Base-by-base conservation (phyloP, 2,113 vertebrate species). In the Ptychochromis oligacanthus region DNA sequence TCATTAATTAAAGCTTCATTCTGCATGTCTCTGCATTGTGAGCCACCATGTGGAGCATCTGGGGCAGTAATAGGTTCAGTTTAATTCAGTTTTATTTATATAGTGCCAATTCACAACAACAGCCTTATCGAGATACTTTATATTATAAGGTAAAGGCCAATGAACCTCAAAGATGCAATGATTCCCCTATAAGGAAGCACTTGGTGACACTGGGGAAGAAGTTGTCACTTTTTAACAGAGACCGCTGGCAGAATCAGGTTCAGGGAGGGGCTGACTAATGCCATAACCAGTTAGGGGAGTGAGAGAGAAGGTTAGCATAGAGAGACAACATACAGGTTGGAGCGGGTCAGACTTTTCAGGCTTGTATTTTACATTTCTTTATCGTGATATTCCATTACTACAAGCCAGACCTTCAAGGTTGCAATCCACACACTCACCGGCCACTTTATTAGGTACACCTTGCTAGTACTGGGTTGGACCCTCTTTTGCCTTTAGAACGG, bases 301-400 rank as follows among this genome's bases (percentile, higher is more conserved):
- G 46, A 49, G 46, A 49, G 46, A n/a, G n/a, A n/a, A 52, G 49
- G 15, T 52, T 18, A 18, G 17, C 49, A 52, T 7, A 52, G 46
- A 52, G 49, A 52, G 46, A 52, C 46, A 17, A 52, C 46, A 62
- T 22, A 28, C 6, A 28, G 70, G 76, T 81, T 61, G 11, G 13
- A 67, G 22, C 15, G 8, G 31, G 59, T 65, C 61, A 83, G 36
- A 86, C 17, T 61, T 40, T 79, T 12, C 38, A 34, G 54, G 13
- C 64, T 38, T 88, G 13, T 40, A 18, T 91, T 72, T 82, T 56
- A 28, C 70, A 78, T 82, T 80, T 38, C 38, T 80, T 75, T 54
- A 46, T 78, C 80, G 78, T 67, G 43, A 74, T 80, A 70, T 83
- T 62, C 82, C 46, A 38, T 6, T 38, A 2, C 54, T 7, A 12